Percentiles rank a stretch among this genome's conserved stretches.
Conservation (phyloP, 1,140 invertebrate genomes). For the Metaphire vulgaris region DNA sequence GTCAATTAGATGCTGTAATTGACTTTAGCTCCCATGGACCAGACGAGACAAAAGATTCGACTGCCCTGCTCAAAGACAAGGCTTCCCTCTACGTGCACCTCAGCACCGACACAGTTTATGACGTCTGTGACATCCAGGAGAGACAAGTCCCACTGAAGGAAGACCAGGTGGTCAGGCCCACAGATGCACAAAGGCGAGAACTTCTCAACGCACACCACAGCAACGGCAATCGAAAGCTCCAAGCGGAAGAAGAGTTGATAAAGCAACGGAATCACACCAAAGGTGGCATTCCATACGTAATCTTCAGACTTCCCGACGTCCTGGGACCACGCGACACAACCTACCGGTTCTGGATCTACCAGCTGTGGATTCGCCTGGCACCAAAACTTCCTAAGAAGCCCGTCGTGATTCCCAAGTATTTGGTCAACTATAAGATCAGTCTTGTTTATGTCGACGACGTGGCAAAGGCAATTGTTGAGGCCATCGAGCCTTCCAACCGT, state of each 20-base stretch:
- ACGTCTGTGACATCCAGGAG: slow-evolving; percentile 50
- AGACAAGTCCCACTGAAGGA: slow-evolving; percentile 34
- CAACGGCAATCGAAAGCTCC: slow-evolving; percentile 51
- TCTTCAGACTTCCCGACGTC: slow-evolving; percentile 55
- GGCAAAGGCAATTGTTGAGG: slow-evolving; percentile 42
- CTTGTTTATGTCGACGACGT: slow-evolving; percentile 55
- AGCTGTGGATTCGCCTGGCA: slow-evolving; percentile 52
- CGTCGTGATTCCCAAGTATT: slow-evolving; percentile 43
- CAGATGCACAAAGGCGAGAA: slow-evolving; percentile 35
- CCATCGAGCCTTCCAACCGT: slow-evolving; percentile 32
- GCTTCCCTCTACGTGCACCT: slow-evolving; percentile 53
- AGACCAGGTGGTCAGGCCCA: slow-evolving; percentile 48
- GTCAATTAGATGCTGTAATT: slow-evolving; percentile 50
- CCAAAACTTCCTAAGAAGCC: slow-evolving; percentile 37
- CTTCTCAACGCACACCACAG: slow-evolving; percentile 41
- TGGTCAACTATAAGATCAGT: slow-evolving; percentile 46
- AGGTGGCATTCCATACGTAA: slow-evolving; percentile 46
- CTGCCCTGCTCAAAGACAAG: slow-evolving; percentile 43
- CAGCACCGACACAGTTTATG: slow-evolving; percentile 55
- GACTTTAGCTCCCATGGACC: slow-evolving; percentile 54
- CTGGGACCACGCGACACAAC: slow-evolving; percentile 55
- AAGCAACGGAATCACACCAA: slow-evolving; percentile 33
- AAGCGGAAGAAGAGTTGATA: slow-evolving; percentile 50
- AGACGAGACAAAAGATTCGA: slow-evolving; percentile 43
- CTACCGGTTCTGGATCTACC: slow-evolving; percentile 55